phyloP scores from a whole-genome alignment of 2,888 invertebrate species.

The Drosophila silvestris region DNA sequence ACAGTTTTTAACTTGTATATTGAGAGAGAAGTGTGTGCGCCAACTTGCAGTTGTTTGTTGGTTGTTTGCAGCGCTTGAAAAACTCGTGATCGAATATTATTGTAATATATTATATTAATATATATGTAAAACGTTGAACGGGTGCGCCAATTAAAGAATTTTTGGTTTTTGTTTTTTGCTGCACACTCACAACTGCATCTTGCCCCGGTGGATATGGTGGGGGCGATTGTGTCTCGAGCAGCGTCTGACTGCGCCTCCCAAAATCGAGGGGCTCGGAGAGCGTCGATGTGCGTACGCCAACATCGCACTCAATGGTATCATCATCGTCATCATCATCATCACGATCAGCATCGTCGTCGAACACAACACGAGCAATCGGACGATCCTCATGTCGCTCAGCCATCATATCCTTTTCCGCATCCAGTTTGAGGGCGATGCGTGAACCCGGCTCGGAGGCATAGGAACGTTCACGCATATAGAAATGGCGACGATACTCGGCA shows the following conservation, averaged over 20 bases:
- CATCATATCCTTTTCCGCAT: constrained; percentile 65
- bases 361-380: constrained; percentile 1
- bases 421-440: constrained; percentile 80
- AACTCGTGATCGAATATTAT: constrained; percentile 52
- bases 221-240: constrained; percentile 61
- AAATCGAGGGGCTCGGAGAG: constrained; percentile 79
- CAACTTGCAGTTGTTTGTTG: constrained; percentile 62
- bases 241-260: constrained; percentile 67
- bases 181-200: constrained; percentile 70
- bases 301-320: constrained; percentile 72
- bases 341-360: constrained; percentile 10
- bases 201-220: constrained; percentile 26
- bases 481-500: constrained; percentile 82
- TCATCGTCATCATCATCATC: constrained; percentile 60
- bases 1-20: constrained; percentile 32
- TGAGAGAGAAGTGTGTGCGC: constrained; percentile 59
- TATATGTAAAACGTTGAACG: constrained; percentile 34
- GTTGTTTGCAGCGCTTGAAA: constrained; percentile 61
- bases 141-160: constrained; percentile 75
- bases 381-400: constrained; percentile 32
- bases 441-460: constrained; percentile 84
- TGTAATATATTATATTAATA: constrained; percentile 17
- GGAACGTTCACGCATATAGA: constrained; percentile 84
- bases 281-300: constrained; percentile 77
- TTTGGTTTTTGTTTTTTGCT: constrained; percentile 36